A percentile compares a stretch with the other conserved stretches of the same genome.
Evolutionary conservation across 2,113 vertebrate species (phyloP).

Genomic region (Dicaeum eximium): DNA sequence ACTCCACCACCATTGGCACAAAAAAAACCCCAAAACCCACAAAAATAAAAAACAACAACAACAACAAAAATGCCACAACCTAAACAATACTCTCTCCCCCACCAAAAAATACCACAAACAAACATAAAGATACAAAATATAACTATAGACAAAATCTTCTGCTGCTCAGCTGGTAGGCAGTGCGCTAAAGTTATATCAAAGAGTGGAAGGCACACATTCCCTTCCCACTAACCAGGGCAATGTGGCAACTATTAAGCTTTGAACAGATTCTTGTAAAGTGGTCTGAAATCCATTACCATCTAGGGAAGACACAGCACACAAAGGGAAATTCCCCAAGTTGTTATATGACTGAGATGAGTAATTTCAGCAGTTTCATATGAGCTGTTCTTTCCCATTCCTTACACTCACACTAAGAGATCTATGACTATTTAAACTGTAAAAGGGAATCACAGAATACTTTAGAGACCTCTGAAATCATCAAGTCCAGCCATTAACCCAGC

Average conservation of each 20-base stretch:
- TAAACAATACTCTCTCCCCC: not conserved
- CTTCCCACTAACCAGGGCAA: not conserved
- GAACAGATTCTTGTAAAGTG: not conserved
- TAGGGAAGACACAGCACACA: not conserved
- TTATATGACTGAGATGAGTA: not conserved
- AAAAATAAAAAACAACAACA: not conserved
- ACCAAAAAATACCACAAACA: accelerated
- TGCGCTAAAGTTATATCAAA: not conserved
- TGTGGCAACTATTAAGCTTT: not conserved
- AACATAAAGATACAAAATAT: not conserved
- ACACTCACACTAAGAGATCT: not conserved
- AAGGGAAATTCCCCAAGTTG: not conserved
- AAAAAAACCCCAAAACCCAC: not conserved
- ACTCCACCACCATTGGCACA: not conserved
- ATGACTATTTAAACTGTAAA: not conserved
- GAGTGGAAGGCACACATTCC: not conserved
- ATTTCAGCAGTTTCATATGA: not conserved
- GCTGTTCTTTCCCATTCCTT: not conserved
- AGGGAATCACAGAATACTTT: not conserved
- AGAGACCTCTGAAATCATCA: not conserved
- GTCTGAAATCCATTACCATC: not conserved
- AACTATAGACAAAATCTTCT: not conserved
- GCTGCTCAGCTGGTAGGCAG: not conserved
- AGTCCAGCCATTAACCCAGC: not conserved
- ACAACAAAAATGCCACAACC: too few species aligned